Percentiles rank a stretch among this genome's conserved stretches.
These are phyloP conservation scores for Pachypeltis micranthus DNA, from an alignment of 1,140 invertebrate species.

Conservation along the genomic window DNA sequence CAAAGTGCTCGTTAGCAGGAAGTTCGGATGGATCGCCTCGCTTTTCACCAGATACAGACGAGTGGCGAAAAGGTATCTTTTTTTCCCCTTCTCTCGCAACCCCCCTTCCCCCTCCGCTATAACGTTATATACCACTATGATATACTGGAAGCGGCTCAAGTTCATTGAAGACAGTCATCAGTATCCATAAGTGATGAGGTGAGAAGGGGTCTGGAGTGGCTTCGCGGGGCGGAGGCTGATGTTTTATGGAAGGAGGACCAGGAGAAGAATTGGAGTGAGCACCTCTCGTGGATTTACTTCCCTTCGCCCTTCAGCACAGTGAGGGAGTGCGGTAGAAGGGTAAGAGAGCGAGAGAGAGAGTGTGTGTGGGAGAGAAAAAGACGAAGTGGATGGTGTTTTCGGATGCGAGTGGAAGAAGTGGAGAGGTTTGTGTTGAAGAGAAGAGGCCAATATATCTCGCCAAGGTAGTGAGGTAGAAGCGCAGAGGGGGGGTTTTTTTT, in stretches of 20 bases:
- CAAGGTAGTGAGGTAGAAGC: background rate
- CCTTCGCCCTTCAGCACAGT: background rate
- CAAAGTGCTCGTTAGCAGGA: no score
- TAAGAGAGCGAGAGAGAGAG: background rate
- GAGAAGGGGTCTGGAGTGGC: background rate
- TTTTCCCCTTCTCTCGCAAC: background rate
- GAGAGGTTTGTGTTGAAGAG: background rate
- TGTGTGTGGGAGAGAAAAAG: background rate
- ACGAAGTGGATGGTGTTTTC: background rate
- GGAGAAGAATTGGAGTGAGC: constrained; percentile 17
- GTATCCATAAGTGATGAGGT: constrained; percentile 28
- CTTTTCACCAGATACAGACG: no score
- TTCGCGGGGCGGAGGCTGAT: constrained; percentile 19
- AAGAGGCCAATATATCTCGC: constrained; percentile 9
- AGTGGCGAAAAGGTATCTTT: no score
- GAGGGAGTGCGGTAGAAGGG: background rate
- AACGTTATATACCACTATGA: constrained; percentile 17
- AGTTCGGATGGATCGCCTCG: no score
- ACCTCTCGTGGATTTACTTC: constrained; percentile 1
- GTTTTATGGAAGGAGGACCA: constrained; percentile 24
- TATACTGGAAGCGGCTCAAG: constrained; percentile 17
- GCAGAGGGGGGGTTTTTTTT: background rate
- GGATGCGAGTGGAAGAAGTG: background rate
- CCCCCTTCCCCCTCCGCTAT: background rate
- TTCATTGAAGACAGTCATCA: constrained; percentile 26